Evolutionary conservation across 2,888 invertebrate species (phyloP).

Genomic region (Sussaba pulchella): DNA sequence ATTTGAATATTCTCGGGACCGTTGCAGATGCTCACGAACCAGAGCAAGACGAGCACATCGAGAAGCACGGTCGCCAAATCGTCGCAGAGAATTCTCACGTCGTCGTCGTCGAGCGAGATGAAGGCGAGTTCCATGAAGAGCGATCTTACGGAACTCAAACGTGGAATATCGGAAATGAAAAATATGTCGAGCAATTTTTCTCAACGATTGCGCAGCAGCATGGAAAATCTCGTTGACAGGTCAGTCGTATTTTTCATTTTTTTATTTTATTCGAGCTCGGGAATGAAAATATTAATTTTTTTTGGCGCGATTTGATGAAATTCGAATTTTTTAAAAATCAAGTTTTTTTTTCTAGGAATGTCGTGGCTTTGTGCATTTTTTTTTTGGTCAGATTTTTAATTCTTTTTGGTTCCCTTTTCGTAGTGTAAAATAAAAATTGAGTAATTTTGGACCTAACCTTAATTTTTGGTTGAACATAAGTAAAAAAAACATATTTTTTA

Average conservation of each 20-base stretch:
- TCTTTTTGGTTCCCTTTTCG: not conserved
- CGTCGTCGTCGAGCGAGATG: constrained; percentile 87
- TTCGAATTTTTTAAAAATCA: too few relatives aligned
- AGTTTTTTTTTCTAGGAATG: too few relatives aligned
- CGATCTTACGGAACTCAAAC: constrained; percentile 91
- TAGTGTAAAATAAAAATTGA: too few relatives aligned
- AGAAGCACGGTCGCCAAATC: constrained; percentile 86
- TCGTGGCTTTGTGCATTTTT: not conserved
- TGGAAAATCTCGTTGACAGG: constrained; percentile 92
- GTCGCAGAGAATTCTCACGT: constrained; percentile 86
- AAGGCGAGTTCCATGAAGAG: constrained; percentile 94
- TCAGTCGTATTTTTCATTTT: constrained; percentile 77
- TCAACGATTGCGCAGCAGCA: constrained; percentile 89
- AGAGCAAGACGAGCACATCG: constrained; percentile 86
- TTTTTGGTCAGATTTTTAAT: not conserved
- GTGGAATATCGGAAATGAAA: constrained; percentile 95
- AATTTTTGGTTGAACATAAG: too few relatives aligned
- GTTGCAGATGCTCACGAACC: constrained; percentile 83
- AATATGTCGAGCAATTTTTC: constrained; percentile 86
- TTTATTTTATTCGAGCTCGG: not conserved
- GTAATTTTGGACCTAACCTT: too few relatives aligned
- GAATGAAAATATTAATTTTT: not conserved
- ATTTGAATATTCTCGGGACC: too few relatives aligned
- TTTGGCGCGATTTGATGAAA: too few relatives aligned
- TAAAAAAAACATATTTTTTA: too few relatives aligned